Base-by-base conservation (phyloP, 1,140 invertebrate genomes). In the Drosophila malerkotliana region DNA sequence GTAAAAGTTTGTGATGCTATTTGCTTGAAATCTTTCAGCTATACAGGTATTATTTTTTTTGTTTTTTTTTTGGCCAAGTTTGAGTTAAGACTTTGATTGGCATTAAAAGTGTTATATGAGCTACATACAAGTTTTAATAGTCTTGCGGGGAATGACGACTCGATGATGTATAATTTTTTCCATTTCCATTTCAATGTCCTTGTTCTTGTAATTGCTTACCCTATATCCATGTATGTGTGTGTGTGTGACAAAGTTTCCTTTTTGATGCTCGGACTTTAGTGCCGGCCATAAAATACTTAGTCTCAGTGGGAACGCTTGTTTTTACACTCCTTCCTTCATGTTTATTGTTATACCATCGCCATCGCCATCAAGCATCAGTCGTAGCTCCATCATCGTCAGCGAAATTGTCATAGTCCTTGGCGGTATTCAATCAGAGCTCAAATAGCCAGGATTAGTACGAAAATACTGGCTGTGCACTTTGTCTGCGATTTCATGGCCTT, bases 51-150 rank as follows among this genome's bases (percentile, higher is more conserved):
- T 44, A 5, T 45, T 47, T 55, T 61, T 8, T 48, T 53, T n/a
- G 34, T 14, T 32, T 8, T 14, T 32, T 8, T 62, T 73, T 32
- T 32, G 51, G 32, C 34, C 10, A 37, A 75, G 48, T 73, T 81
- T 82, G 55, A 60, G 58, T 48, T 77, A 59, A 52, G 78, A 77
- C 73, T 82, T 82, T 82, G 79, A 82, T 82, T 82, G 79, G 79
- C 79, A 82, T 82, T 82, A 82, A 82, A 82, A 82, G 74, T 82
- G 79, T 77, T 82, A 77, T 82, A 82, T 82, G 61, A 77, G 74
- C 79, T 77, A 82, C 73, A 73, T 68, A 82, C 64, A 82, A 82
- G 79, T 82, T 82, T 82, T 82, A 82, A 82, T 82, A 82, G 79
- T 68, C 76, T 82, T 64, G 60, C 18, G 71, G 71, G 59, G 49